Base-by-base conservation (phyloP, 2,888 invertebrate genomes). In the Lysandra bellargus region DNA sequence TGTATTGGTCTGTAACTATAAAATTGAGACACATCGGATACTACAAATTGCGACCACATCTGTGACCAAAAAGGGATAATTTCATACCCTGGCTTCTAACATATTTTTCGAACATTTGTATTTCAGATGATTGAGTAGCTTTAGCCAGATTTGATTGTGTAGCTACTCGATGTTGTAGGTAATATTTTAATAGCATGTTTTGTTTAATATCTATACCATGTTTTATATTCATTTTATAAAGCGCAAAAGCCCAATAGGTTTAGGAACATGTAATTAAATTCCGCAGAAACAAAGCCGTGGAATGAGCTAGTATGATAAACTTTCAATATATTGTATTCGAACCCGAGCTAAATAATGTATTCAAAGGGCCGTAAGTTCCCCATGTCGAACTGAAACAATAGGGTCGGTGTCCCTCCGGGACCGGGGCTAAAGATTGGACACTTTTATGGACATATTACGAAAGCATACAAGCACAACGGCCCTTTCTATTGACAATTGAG, bases 381-480 rank as follows among this genome's bases (percentile, higher is more conserved):
- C 76, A 76, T 37, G 57, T 53, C 76, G 33, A 76, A 76, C 44
- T 14, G 53, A 76, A 76, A 76, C 76, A 76, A 76, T 76, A 76
- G 76, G 76, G 37, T 76, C 76, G 76, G 30, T 17, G 33, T 30
- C 57, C 44, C 75, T n/a, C 33, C 53, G 76, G 33, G 76, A 76
- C 57, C 23, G 17, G 33, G 76, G 76, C 76, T 76, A 76, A 76
- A 76, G 76, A 76, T 76, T 76, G 76, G 76, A 76, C 76, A 76
- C 53, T 76, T 76, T 76, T 76, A 76, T 76, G 76, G 76, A 57
- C 76, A 76, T 75, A 75, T 76, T 76, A 76, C 76, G 76, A 57
- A 76, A 53, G 76, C 76, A 57, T 17, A 76, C 76, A 76, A 37
- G 75, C 49, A 75, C 30, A 74, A 49, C 44, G 44, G 74, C n/a